Conservation (phyloP, 2,113 vertebrate species). For the Ceuthmochares aereus region DNA sequence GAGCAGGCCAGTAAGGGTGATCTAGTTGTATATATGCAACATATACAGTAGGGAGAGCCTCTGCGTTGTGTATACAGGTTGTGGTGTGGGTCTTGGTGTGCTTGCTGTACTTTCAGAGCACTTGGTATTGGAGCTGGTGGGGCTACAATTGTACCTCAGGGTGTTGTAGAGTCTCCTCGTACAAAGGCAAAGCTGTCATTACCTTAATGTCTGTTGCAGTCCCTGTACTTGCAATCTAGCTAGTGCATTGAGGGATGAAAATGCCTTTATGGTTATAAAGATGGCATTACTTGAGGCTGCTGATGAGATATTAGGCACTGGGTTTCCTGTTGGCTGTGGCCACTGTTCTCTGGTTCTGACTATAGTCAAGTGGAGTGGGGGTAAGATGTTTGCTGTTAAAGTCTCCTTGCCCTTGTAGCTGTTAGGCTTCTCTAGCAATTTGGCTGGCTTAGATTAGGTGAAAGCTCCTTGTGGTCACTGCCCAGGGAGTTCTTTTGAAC, state of each 20-base stretch:
- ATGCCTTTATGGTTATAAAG: not conserved
- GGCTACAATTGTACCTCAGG: not conserved
- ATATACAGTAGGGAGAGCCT: not conserved
- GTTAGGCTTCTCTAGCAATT: not conserved
- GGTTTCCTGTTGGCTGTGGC: not conserved
- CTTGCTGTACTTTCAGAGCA: not conserved
- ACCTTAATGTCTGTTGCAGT: not conserved
- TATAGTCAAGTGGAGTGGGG: not conserved
- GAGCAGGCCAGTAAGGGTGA: not conserved
- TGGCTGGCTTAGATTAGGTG: not conserved
- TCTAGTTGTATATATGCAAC: not conserved
- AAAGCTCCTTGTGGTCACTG: not conserved
- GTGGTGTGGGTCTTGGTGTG: not conserved
- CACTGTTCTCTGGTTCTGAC: not conserved
- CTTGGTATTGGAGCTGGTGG: not conserved
- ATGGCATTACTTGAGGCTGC: not conserved
- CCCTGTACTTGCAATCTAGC: not conserved
- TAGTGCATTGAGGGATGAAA: not conserved
- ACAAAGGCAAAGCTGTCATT: not conserved
- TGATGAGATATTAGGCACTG: not conserved
- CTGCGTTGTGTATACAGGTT: fast-evolving
- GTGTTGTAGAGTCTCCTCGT: not conserved
- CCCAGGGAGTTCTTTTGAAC: not conserved
- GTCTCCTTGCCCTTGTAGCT: not conserved
- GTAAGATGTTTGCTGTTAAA: not conserved